These are phyloP conservation scores for Stigmatopora nigra DNA, from an alignment of 2,113 vertebrate genomes.

Conservation along the genomic window DNA sequence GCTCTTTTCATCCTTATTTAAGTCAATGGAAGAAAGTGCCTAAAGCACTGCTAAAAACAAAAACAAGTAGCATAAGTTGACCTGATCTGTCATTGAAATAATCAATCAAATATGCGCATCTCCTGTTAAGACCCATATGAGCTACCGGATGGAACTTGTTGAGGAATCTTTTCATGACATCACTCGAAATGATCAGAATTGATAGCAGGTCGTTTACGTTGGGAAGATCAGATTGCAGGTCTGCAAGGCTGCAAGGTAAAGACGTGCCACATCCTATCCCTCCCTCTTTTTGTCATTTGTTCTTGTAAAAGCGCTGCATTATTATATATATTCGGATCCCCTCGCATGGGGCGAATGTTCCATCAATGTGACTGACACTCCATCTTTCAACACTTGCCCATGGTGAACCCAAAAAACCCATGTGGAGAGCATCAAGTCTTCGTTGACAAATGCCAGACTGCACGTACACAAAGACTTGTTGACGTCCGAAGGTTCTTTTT, in stretches of 20 bases:
- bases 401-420: slow-evolving; percentile 11
- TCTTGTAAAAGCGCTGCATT: slow-evolving; percentile 10
- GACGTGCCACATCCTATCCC: background rate
- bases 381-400: slow-evolving; percentile 33
- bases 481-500: slow-evolving; percentile 24
- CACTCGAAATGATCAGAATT: slow-evolving; percentile 51
- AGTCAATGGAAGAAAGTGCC: no score
- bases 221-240: slow-evolving; percentile 37
- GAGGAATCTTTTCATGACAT: slow-evolving; percentile 63
- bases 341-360: slow-evolving; percentile 19
- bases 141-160: slow-evolving; percentile 58
- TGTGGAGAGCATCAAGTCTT: slow-evolving; percentile 25
- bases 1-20: no score
- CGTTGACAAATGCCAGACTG: slow-evolving; percentile 21
- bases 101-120: slow-evolving; percentile 38
- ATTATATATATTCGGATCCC: slow-evolving; percentile 22
- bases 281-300: slow-evolving; percentile 3
- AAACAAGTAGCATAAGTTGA: slow-evolving; percentile 12
- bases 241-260: slow-evolving; percentile 9
- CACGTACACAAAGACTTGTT: slow-evolving; percentile 37
- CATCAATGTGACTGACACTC: slow-evolving; percentile 27
- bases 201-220: slow-evolving; percentile 16
- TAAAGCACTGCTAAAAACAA: background rate
- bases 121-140: slow-evolving; percentile 23
- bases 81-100: slow-evolving; percentile 30